A percentile compares a stretch with the other conserved stretches of the same genome.
Conservation (phyloP, 2,888 invertebrate genomes). For the Drosophila mettleri region DNA sequence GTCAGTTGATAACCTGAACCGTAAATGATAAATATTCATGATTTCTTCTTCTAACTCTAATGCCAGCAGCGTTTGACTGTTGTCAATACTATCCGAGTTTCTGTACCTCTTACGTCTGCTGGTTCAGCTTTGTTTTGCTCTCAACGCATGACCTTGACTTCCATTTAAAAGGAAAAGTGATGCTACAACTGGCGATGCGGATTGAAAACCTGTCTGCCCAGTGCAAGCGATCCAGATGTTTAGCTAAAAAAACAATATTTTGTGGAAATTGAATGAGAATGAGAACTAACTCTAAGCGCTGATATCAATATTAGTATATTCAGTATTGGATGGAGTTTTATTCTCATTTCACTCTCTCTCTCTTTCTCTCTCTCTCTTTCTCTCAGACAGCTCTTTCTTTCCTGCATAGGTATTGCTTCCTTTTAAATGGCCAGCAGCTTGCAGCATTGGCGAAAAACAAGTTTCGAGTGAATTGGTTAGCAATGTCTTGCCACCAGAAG, state of each 20-base stretch:
- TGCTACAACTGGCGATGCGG: slow-evolving; percentile 39
- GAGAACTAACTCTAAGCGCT: background rate
- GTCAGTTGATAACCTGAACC: slow-evolving; percentile 39
- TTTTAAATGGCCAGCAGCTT: slow-evolving; percentile 14
- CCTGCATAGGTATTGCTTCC: slow-evolving; percentile 1
- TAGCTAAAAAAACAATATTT: background rate
- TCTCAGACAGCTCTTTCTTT: too few relatives aligned
- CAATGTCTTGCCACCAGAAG: slow-evolving; percentile 47
- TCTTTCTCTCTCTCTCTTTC: background rate
- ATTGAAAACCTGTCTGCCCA: slow-evolving; percentile 56
- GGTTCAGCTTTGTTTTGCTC: slow-evolving; percentile 37
- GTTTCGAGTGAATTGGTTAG: slow-evolving; percentile 34
- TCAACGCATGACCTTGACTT: slow-evolving; percentile 69
- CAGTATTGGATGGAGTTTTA: background rate
- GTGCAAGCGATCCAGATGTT: background rate
- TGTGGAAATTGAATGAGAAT: background rate
- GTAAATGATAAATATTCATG: slow-evolving; percentile 67
- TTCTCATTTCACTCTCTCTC: background rate
- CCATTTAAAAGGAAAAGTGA: slow-evolving; percentile 76
- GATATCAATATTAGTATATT: background rate
- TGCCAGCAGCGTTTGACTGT: slow-evolving; percentile 8
- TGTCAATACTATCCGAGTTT: slow-evolving; percentile 7
- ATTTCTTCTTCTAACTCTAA: slow-evolving; percentile 58
- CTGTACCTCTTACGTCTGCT: slow-evolving; percentile 18
- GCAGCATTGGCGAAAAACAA: slow-evolving; percentile 37